Percentiles rank a stretch among this genome's conserved stretches.
These are phyloP conservation scores for Saccostrea cuccullata DNA, from an alignment of 1,140 invertebrate genomes.

Conservation along the genomic window DNA sequence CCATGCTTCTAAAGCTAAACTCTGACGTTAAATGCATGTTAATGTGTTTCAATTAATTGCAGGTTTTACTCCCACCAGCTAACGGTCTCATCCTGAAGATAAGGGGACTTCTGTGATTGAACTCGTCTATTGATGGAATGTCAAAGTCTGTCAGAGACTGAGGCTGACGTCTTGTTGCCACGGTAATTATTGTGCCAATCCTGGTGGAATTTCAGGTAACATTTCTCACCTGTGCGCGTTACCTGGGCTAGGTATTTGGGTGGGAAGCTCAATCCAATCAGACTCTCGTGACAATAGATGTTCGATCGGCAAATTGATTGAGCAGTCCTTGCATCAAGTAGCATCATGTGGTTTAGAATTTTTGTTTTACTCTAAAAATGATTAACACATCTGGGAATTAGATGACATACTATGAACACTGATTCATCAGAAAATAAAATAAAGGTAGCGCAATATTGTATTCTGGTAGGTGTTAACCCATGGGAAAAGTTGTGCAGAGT, in stretches of 20 bases:
- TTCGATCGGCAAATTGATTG: too few relatives aligned
- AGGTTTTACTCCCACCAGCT: neutral
- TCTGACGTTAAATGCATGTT: constrained; percentile 15
- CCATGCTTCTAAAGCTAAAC: neutral
- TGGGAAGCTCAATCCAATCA: neutral
- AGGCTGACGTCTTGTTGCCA: neutral
- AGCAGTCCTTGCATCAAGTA: too few relatives aligned
- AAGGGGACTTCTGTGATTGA: neutral
- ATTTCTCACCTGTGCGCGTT: neutral
- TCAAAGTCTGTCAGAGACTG: neutral
- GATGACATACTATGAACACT: too few relatives aligned
- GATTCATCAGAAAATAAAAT: too few relatives aligned
- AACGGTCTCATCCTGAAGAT: neutral
- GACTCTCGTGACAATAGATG: too few relatives aligned
- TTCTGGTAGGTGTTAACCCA: too few relatives aligned
- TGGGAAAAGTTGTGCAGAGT: too few relatives aligned
- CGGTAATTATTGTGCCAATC: neutral
- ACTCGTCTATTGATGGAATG: neutral
- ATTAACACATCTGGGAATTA: too few relatives aligned
- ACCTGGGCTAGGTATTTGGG: neutral
- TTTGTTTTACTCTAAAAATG: too few relatives aligned
- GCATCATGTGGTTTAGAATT: too few relatives aligned
- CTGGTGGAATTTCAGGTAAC: neutral
- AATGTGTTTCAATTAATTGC: neutral
- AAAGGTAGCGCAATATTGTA: too few relatives aligned